phyloP scores from a whole-genome alignment of 2,113 vertebrate genomes.

The Petroica traversi region DNA sequence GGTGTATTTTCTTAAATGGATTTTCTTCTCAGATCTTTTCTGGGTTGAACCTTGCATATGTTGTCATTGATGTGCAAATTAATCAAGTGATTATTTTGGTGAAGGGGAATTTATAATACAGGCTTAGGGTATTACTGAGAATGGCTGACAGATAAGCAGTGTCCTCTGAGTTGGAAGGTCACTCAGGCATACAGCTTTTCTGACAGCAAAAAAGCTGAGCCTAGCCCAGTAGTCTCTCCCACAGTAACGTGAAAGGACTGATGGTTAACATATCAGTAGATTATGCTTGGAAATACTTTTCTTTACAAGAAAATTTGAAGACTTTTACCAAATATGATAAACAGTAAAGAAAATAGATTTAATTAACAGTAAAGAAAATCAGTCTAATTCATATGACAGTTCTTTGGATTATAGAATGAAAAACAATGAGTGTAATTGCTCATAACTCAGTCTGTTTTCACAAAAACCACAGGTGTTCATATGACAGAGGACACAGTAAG shows the following conservation, averaged over 20 bases:
- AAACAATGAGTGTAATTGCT: not conserved
- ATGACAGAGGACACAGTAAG: not conserved
- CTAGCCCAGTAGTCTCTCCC: not conserved
- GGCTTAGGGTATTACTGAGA: conserved; percentile 52
- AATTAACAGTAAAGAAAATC: no score
- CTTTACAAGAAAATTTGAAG: not conserved
- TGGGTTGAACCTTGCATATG: not conserved
- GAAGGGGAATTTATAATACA: conserved; percentile 40
- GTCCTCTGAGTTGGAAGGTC: conserved; percentile 56
- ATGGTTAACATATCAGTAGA: not conserved
- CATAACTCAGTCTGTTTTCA: not conserved
- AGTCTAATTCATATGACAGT: not conserved
- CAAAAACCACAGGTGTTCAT: not conserved
- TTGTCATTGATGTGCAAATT: conserved; percentile 34
- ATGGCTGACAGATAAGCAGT: conserved; percentile 16
- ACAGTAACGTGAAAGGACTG: not conserved
- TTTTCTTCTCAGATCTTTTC: not conserved
- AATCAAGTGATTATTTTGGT: conserved; percentile 46
- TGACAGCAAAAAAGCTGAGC: not conserved
- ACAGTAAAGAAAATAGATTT: not conserved
- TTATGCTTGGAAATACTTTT: not conserved
- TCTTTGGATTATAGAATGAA: not conserved
- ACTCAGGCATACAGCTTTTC: conserved; percentile 10
- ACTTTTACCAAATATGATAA: not conserved
- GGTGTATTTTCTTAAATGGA: not conserved